Evolutionary conservation across 2,888 invertebrate genomes (phyloP), one percentile per base, ranked within the genome.

Genomic region (Catocala nupta): DNA sequence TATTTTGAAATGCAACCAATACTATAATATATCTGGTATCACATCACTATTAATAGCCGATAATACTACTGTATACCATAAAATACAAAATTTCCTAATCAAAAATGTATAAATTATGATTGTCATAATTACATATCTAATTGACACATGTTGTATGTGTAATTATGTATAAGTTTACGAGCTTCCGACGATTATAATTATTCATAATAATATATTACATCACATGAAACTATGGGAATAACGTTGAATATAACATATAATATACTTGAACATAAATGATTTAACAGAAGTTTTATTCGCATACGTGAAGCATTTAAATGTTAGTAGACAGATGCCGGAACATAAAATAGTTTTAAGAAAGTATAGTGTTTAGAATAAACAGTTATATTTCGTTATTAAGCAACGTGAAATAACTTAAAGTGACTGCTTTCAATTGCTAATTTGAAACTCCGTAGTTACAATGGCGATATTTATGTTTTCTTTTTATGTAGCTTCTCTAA

Each of bases 151-250:
- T 6, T 61, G 57, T 45, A 62, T 43, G 39, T 60, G 51, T 57
- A 53, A 39, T 34, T 59, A 55, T 61, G 54, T 48, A 42, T 43
- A 56, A 54, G 5, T 64, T 64, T 56, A 66, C 34, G 44, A 57
- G 59, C 51, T 73, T 62, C 60, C 55, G 63, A 42, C 55, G 53
- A 54, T 63, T 61, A 49, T 47, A 43, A 58, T 57, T 70, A 66
- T 64, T 58, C 7, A 45, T 71, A 60, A 63, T 47, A 51, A 44
- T 51, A 57, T 60, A 63, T 73, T 70, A 61, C 74, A 65, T 73
- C 57, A 76, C 13, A 7, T 6, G 45, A 49, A 59, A 57, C 50
- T 62, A 25, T 60, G 25, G 16, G 50, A 66, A 52, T 9, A 13
- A 33, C 39, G 4, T 55, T 69, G 42, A 56, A 68, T 56, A 55